phyloP scores from a whole-genome alignment of 30 jellyfish, hydroid and myxozoan species.

The Pelagia noctiluca region DNA sequence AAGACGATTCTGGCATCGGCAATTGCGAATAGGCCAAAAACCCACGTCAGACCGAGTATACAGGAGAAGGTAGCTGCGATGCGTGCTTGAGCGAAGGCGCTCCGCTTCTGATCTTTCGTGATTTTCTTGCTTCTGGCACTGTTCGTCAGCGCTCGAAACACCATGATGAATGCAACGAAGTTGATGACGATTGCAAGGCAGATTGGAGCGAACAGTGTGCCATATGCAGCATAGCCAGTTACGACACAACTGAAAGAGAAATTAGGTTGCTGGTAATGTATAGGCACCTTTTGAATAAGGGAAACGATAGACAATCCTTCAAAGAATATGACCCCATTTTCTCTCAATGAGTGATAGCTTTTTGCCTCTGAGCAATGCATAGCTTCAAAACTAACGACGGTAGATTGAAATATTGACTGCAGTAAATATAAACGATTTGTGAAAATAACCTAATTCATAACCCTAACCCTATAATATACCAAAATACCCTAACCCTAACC shows the following conservation, averaged over 20 bases:
- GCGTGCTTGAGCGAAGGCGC: constrained; percentile 57
- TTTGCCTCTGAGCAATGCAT: too few species aligned
- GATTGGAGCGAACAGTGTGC: constrained; percentile 63
- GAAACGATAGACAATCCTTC: neutral
- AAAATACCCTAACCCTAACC: too few species aligned
- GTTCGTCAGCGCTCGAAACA: constrained; percentile 31
- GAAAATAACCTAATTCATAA: too few species aligned
- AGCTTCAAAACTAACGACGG: too few species aligned
- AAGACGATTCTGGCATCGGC: constrained; percentile 55
- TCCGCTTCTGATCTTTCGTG: constrained; percentile 46
- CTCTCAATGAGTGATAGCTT: too few species aligned
- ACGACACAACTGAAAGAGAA: constrained; percentile 46
- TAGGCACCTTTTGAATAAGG: neutral
- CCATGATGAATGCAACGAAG: constrained; percentile 38
- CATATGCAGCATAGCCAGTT: constrained; percentile 69
- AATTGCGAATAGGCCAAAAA: constrained; percentile 63
- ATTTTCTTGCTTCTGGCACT: constrained; percentile 45
- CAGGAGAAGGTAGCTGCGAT: constrained; percentile 52
- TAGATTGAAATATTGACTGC: too few species aligned
- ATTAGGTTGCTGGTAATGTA: neutral
- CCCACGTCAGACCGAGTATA: constrained; percentile 78
- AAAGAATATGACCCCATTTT: neutral
- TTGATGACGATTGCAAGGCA: constrained; percentile 33
- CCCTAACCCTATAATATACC: too few species aligned
- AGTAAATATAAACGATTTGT: too few species aligned